These are phyloP conservation scores for Orthonychiurus folsomi DNA, from an alignment of 2,888 invertebrate species.

Conservation along the genomic window DNA sequence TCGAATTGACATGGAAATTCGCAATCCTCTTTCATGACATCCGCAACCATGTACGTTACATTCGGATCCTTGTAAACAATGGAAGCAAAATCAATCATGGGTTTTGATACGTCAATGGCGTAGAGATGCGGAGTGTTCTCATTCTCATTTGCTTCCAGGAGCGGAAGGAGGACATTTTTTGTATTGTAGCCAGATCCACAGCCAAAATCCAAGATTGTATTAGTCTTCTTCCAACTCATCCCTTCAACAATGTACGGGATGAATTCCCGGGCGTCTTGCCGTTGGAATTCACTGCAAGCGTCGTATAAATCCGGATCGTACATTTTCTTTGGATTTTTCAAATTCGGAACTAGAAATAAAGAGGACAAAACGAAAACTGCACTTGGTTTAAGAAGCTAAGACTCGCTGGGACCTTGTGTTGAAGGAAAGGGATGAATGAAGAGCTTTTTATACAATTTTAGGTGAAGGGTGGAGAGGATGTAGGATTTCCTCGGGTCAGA, in stretches of 20 bases:
- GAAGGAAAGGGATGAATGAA: not conserved
- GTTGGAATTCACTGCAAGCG: conserved; percentile 37
- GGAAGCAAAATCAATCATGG: conserved; percentile 40
- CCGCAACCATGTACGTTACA: conserved; percentile 37
- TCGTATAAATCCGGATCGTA: conserved; percentile 39
- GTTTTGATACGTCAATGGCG: conserved; percentile 37
- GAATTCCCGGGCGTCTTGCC: conserved; percentile 35
- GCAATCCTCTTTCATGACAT: conserved; percentile 36
- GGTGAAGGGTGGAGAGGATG: not conserved
- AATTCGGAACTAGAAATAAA: no score
- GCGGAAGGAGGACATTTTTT: conserved; percentile 31
- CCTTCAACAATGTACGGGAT: conserved; percentile 35
- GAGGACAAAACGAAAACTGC: no score
- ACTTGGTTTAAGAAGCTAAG: not conserved
- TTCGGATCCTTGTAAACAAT: conserved; percentile 33
- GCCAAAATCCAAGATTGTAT: conserved; percentile 37
- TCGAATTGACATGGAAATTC: conserved; percentile 38
- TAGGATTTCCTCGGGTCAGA: no score
- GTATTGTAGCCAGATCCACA: conserved; percentile 39
- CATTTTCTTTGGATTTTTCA: no score
- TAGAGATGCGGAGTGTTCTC: conserved; percentile 21
- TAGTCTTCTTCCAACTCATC: conserved; percentile 28
- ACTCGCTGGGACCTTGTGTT: not conserved
- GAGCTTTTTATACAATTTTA: not conserved
- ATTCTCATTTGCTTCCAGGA: conserved; percentile 15